Evolutionary conservation across 2,113 vertebrate genomes (phyloP).

Genomic region (Notechis scutatus): DNA sequence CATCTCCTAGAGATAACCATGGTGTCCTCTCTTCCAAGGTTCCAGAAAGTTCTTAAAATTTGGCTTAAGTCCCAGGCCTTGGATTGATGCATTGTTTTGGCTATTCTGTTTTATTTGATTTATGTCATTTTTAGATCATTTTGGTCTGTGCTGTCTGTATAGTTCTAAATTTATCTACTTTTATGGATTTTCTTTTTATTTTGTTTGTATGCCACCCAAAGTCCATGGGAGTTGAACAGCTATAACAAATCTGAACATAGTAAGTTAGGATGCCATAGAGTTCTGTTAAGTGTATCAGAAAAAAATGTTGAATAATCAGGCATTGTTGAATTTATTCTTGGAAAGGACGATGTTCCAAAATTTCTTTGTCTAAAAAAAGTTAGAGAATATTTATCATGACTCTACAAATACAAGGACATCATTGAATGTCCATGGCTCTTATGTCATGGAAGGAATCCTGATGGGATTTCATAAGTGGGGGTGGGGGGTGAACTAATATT

Average conservation of each 20-base stretch:
- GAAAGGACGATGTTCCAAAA: neutral
- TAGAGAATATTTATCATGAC: neutral
- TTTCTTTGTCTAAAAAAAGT: neutral
- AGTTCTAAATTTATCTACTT: neutral
- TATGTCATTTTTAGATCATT: neutral
- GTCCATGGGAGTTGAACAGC: neutral
- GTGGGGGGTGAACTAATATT: neutral
- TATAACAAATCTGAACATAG: neutral
- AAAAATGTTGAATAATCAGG: neutral
- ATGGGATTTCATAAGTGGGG: neutral
- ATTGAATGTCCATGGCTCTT: neutral
- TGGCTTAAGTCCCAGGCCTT: neutral
- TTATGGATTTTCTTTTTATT: neutral
- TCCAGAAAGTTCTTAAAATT: neutral
- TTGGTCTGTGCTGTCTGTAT: neutral
- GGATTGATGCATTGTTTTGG: neutral
- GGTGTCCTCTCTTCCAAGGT: neutral
- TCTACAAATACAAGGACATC: neutral
- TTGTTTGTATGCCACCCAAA: neutral
- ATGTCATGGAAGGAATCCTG: neutral
- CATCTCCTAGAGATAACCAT: neutral
- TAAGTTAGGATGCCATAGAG: neutral
- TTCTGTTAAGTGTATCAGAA: neutral
- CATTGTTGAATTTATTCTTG: neutral
- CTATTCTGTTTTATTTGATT: neutral